Conservation (phyloP, 1,140 invertebrate genomes). For the Batillaria attramentaria region DNA sequence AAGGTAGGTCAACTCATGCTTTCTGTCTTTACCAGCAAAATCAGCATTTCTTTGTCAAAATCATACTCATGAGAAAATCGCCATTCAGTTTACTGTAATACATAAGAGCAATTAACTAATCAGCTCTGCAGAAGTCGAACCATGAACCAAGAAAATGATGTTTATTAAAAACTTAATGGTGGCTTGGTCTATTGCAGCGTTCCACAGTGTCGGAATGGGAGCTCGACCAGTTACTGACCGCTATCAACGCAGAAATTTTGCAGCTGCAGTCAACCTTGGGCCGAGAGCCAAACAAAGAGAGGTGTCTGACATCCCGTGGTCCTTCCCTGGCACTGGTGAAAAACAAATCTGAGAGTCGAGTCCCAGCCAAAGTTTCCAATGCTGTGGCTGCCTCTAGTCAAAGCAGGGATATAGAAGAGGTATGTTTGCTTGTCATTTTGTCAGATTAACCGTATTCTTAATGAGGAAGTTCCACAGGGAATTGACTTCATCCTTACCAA, state of each 20-base stretch:
- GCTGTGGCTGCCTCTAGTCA: not conserved
- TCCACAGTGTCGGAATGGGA: constrained; percentile 6
- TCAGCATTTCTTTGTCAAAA: too few species aligned
- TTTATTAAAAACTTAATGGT: too few species aligned
- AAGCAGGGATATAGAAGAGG: not conserved
- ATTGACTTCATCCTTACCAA: not conserved
- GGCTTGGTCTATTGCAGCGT: too few species aligned
- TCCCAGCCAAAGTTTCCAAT: not conserved
- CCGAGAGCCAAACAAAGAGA: not conserved
- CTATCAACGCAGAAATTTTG: not conserved
- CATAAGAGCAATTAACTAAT: too few species aligned
- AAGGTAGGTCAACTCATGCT: too few species aligned
- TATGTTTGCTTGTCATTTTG: not conserved
- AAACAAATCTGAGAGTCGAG: not conserved
- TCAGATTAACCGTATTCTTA: not conserved
- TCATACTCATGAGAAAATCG: too few species aligned
- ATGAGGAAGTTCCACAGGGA: not conserved
- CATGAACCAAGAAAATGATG: too few species aligned
- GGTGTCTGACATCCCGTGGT: too few species aligned
- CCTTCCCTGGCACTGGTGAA: not conserved
- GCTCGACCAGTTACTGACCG: not conserved
- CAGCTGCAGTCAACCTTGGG: constrained; percentile 11
- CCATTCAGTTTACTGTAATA: too few species aligned
- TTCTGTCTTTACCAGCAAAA: too few species aligned
- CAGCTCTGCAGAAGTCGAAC: too few species aligned